Base-by-base conservation (phyloP, 2,888 invertebrate species). In the Clistopyga incitator region DNA sequence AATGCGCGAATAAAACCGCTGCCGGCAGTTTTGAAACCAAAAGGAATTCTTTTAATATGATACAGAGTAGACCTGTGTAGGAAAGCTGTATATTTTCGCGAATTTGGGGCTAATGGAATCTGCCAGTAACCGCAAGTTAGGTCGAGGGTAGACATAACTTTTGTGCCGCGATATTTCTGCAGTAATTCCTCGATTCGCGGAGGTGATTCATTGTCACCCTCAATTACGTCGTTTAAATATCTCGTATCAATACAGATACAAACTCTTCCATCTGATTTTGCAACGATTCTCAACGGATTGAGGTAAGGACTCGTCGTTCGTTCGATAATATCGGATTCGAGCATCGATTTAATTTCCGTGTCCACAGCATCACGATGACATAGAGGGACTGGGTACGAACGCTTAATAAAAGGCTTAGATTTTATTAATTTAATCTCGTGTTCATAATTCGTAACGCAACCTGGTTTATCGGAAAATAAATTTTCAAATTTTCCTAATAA, bases 201-300 rank as follows among this genome's bases (percentile, higher is more conserved):
- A 13, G 85, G 76, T 52, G 85, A 76, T 42, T 90, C 90, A 18
- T 87, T 82, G 70, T 91, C 90, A 0, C 86, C 81, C 13, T 86
- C 81, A 78, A 90, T 90, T 18, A 74, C 50, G 6, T 81, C 84
- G 78, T 91, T 91, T 20, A 90, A 50, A 65, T 81, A 80, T 15
- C 90, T 64, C 0, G 90, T 90, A 70, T 91, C 90, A 18, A 91
- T 75, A 78, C 90, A 89, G 18, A 90, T 81, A 1, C 74, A 61
- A 4, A 74, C 50, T 18, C 20, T 72, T 2, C 88, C 88, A 70
- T 90, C 88, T 34, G 88, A 87, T 70, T 90, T 91, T 42, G 85
- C 50, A 0, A 88, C 88, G 10, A 88, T 87, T 6, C 89, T 88
- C 18, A 90, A 68, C 1, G 90, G 90, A 67, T 89, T 90, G 10